These are phyloP conservation scores for Eulemur albifrons DNA, from an alignment of 2,797 vertebrate species.

Conservation along the genomic window DNA sequence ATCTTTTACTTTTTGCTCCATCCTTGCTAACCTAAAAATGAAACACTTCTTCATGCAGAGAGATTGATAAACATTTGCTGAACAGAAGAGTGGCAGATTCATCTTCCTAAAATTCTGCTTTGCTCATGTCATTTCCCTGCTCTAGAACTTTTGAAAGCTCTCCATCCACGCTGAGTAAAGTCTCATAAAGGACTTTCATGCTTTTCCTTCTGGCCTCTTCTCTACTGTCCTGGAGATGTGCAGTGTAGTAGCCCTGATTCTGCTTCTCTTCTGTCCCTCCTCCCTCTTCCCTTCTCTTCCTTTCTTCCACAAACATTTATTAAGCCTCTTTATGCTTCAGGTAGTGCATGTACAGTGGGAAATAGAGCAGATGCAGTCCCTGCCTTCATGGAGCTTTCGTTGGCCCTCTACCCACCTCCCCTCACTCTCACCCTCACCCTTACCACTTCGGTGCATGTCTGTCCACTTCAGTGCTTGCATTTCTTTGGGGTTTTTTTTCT, in stretches of 20 bases:
- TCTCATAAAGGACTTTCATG: neutral
- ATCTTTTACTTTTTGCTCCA: neutral
- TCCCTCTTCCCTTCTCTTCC: neutral
- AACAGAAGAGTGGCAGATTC: neutral
- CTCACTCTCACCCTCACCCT: neutral
- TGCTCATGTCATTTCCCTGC: neutral
- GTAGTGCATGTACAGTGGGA: neutral
- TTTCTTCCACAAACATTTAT: neutral
- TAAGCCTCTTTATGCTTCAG: neutral
- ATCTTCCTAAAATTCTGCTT: neutral
- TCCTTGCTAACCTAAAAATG: neutral
- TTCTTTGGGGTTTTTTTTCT: neutral
- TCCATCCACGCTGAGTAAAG: neutral
- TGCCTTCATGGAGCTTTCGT: neutral
- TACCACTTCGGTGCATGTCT: neutral
- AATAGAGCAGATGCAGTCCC: neutral
- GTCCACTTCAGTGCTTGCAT: neutral
- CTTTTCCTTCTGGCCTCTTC: neutral
- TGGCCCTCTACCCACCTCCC: neutral
- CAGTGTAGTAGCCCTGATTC: neutral
- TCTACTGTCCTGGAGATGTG: neutral
- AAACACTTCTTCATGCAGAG: neutral
- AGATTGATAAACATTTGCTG: neutral
- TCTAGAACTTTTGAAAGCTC: neutral
- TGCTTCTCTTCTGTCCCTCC: neutral